A percentile compares a stretch with the other conserved stretches of the same genome.
phyloP scores from a whole-genome alignment of 2,888 invertebrate species.

The Melinaea marsaeus region DNA sequence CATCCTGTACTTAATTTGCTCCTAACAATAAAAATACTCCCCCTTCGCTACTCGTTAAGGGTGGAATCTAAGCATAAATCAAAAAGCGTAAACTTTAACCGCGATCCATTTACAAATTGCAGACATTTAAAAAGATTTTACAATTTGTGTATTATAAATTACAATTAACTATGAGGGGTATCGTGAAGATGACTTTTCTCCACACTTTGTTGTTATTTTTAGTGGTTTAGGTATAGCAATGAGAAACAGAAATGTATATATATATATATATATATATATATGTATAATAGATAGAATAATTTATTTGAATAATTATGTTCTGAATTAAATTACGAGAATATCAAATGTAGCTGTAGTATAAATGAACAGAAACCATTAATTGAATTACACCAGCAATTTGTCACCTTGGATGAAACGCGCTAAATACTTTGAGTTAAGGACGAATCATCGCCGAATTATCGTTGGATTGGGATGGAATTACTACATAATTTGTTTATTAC shows the following conservation, averaged over 20 bases:
- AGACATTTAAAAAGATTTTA: constrained; percentile 53
- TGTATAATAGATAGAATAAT: no score
- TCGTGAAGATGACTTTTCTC: constrained; percentile 8
- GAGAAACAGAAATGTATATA: not conserved
- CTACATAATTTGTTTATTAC: constrained; percentile 10
- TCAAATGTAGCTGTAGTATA: constrained; percentile 9
- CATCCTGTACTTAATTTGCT: not conserved
- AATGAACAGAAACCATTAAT: constrained; percentile 17
- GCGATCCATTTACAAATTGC: constrained; percentile 71
- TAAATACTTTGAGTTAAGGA: constrained; percentile 15
- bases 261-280: not conserved
- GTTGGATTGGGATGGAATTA: constrained; percentile 12
- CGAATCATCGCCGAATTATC: constrained; percentile 10
- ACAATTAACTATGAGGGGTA: constrained; percentile 50
- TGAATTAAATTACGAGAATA: constrained; percentile 12
- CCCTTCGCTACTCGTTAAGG: constrained; percentile 9
- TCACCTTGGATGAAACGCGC: constrained; percentile 19
- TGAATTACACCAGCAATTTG: constrained; percentile 27
- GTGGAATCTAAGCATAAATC: not conserved
- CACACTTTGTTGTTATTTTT: no score
- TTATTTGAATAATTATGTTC: constrained; percentile 2
- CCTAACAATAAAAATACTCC: constrained; percentile 4
- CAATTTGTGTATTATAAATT: constrained; percentile 62
- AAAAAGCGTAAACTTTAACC: constrained; percentile 29
- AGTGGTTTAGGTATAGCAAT: no score